Evolutionary conservation across 2,113 vertebrate genomes (phyloP).

Genomic region (Dolichotis patagonum): DNA sequence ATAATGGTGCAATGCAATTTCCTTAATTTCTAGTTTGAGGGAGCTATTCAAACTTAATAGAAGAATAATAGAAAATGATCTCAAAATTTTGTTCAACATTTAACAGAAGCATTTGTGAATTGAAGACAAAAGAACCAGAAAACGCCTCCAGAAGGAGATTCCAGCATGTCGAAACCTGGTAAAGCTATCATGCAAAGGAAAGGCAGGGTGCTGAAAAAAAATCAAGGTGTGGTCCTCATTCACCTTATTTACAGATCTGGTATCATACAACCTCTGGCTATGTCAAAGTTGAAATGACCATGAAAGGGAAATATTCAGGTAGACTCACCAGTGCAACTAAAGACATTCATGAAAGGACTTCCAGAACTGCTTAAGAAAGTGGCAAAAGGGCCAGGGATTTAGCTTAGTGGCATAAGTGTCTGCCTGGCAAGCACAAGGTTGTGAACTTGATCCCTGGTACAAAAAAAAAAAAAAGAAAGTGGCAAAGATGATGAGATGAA

Average conservation of each 20-base stretch:
- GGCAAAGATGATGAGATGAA: no score
- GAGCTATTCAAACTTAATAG: background rate
- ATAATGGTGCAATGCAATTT: background rate
- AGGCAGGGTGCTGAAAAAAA: background rate
- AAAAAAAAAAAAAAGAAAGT: no score
- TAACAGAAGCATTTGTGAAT: background rate
- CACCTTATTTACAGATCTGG: background rate
- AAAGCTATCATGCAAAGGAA: background rate
- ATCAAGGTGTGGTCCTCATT: background rate
- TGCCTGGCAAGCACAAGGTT: no score
- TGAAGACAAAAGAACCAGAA: background rate
- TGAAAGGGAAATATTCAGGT: no score
- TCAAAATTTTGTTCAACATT: background rate
- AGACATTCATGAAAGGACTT: no score
- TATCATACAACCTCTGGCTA: background rate
- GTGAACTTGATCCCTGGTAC: no score
- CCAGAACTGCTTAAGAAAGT: no score
- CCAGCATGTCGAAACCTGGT: background rate
- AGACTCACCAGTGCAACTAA: no score
- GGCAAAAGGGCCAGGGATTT: no score
- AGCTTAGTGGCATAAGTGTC: no score
- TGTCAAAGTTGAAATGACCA: background rate
- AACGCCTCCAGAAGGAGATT: background rate
- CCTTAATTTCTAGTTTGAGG: constrained; percentile 36
- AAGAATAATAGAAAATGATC: constrained; percentile 49